phyloP scores from a whole-genome alignment of 2,113 vertebrate species.

The Hyla sarda region DNA sequence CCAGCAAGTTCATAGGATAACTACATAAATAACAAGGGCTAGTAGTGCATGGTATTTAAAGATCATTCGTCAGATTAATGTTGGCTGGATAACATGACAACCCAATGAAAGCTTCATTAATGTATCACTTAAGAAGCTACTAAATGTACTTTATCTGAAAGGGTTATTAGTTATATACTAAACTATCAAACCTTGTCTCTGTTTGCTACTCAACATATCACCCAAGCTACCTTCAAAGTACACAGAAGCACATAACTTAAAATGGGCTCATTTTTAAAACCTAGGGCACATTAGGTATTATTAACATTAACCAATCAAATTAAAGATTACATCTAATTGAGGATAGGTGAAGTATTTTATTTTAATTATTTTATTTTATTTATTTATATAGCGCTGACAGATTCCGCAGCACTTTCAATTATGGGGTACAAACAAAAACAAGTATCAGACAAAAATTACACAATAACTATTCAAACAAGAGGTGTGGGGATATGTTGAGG shows the following conservation, averaged over 20 bases:
- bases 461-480: too few relatives aligned
- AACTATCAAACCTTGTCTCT: background rate
- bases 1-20: conserved; percentile 1
- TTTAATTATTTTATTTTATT: too few relatives aligned
- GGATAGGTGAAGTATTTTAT: too few relatives aligned
- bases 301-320: too few relatives aligned
- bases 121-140: background rate
- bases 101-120: background rate
- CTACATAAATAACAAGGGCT: background rate
- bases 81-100: background rate
- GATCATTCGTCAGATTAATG: conserved; percentile 8
- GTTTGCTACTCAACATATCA: background rate
- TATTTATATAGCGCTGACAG: too few relatives aligned
- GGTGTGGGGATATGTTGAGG: too few relatives aligned
- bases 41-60: background rate
- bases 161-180: background rate
- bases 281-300: background rate
- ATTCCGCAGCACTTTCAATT: too few relatives aligned
- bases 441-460: too few relatives aligned
- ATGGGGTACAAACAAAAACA: too few relatives aligned
- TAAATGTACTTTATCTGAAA: background rate
- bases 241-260: too few relatives aligned
- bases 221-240: background rate
- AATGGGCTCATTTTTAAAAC: background rate
- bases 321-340: too few relatives aligned